phyloP scores from a whole-genome alignment of 2,888 invertebrate genomes.

The Megastigmus dorsalis region DNA sequence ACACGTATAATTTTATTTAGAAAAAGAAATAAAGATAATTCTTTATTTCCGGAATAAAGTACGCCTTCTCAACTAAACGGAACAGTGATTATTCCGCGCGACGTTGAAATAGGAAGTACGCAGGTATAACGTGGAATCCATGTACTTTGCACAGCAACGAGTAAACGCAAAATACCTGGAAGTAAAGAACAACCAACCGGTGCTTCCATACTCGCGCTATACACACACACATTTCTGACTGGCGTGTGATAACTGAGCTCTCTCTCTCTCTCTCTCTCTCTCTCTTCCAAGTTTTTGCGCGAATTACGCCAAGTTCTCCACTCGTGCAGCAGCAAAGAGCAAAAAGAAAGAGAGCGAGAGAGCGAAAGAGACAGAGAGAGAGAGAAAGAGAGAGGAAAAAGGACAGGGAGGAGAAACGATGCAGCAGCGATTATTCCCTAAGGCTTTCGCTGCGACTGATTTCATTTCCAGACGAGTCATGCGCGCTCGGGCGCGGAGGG shows the following conservation, averaged over 20 bases:
- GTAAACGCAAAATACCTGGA: background rate
- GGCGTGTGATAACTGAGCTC: background rate
- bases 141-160: conserved; percentile 1
- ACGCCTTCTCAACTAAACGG: background rate
- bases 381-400: background rate
- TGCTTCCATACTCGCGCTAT: no score
- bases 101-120: background rate
- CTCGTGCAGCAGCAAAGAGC: background rate
- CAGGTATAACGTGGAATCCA: background rate
- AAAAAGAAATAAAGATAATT: no score
- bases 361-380: background rate
- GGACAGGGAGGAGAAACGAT: background rate
- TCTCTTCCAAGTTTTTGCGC: conserved; percentile 27
- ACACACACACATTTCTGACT: background rate
- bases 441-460: conserved; percentile 43
- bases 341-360: background rate
- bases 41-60: no score
- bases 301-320: conserved; percentile 15
- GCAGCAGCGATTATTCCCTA: conserved; percentile 49
- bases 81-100: conserved; percentile 8
- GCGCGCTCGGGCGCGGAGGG: conserved; percentile 1
- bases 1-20: no score
- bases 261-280: no score
- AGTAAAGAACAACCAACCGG: background rate
- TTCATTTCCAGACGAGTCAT: conserved; percentile 46